Base-by-base conservation (phyloP, 2,888 invertebrate genomes). In the Petrolisthes manimaculis region DNA sequence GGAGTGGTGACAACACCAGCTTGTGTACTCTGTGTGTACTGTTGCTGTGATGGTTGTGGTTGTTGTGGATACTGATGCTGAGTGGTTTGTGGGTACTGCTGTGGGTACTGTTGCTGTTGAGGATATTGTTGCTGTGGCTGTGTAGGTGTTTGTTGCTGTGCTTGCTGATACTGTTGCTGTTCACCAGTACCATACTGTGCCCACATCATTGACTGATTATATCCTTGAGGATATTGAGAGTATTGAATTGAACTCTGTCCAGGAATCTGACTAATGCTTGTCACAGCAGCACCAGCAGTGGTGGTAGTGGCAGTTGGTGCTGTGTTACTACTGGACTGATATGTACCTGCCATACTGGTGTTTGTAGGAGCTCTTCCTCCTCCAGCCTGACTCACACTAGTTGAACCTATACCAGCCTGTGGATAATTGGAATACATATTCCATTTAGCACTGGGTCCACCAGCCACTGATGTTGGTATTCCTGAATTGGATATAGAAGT, bases 351-450 rank as follows among this genome's bases (percentile, higher is more conserved):
- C 78, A 67, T 88, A 37, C 80, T 88, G 14, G 84, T 84, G 18
- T n/a, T 75, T 18, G 88, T 88, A 4, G 53, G 54, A 18, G 81
- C 56, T 51, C 51, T 71, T 5, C 88, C 88, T 51, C 51, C 74
- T 5, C 88, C 88, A 9, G 88, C 88, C 82, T 81, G 84, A 71
- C 88, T 88, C 61, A 69, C 75, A 69, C 80, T 88, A 14, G 55
- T 84, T 3, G 88, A 74, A 81, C 80, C 18, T 37, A 88, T 88
- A n/a, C 88, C 84, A 67, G 61, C 80, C 55, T 84, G 88, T 12
- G 88, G 84, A 55, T 84, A 88, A 80, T 80, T 84, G n/a, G 84
- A 71, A 67, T 88, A 88, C 74, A 84, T 80, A 8, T 88, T 88
- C 88, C 88, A 88, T 5, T 84, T 84, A 14, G 75, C 24, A 56